phyloP scores from a whole-genome alignment of 2,797 vertebrate genomes.

The Naso thynnoides region DNA sequence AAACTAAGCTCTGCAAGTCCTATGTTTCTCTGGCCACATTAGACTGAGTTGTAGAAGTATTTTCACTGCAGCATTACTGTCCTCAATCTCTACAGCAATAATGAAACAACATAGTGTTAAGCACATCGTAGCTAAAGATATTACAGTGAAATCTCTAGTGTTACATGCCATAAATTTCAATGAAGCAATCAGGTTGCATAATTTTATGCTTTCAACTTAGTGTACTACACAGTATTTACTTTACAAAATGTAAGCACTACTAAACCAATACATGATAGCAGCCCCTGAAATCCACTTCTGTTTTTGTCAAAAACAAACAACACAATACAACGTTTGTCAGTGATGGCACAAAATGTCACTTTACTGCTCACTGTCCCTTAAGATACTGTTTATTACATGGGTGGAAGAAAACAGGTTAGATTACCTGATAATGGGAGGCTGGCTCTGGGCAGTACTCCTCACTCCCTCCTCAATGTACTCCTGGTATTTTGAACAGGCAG shows the following conservation, averaged over 20 bases:
- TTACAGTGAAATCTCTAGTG: not conserved
- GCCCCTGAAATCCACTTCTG: too few relatives aligned
- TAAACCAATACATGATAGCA: too few relatives aligned
- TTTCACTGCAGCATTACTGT: not conserved
- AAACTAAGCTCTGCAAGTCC: not conserved
- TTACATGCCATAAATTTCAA: not conserved
- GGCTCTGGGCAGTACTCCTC: slow-evolving; percentile 91
- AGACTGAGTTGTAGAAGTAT: not conserved
- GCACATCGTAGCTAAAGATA: not conserved
- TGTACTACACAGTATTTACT: too few relatives aligned
- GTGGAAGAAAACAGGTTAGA: too few relatives aligned
- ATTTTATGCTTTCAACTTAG: too few relatives aligned
- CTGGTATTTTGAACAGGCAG: slow-evolving; percentile 93
- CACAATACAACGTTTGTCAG: too few relatives aligned
- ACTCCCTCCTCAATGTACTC: slow-evolving; percentile 95
- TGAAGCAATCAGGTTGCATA: too few relatives aligned
- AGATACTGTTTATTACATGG: too few relatives aligned
- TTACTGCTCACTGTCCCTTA: too few relatives aligned
- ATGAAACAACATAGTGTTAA: not conserved
- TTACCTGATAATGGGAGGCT: slow-evolving; percentile 89
- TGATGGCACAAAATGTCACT: too few relatives aligned
- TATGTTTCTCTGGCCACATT: not conserved
- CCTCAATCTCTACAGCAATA: not conserved
- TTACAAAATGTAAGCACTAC: too few relatives aligned
- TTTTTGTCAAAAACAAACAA: too few relatives aligned